phyloP scores from a whole-genome alignment of 2,113 vertebrate species.

The Falco punctatus region DNA sequence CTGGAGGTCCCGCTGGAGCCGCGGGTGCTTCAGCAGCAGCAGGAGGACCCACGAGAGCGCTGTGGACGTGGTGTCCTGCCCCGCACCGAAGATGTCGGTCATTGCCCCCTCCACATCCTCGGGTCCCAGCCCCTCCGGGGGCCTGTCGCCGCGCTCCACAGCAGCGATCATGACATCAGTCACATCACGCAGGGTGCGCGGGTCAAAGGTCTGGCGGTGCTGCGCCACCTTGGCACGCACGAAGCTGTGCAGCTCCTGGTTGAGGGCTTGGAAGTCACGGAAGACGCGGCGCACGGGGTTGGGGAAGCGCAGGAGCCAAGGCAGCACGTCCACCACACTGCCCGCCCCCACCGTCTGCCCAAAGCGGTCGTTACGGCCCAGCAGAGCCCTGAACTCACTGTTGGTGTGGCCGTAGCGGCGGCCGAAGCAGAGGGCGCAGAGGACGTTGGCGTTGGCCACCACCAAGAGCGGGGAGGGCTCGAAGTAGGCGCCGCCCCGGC shows the following conservation, averaged over 20 bases:
- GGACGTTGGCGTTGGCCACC: constrained; percentile 83
- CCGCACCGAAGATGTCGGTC: constrained; percentile 84
- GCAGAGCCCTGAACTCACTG: constrained; percentile 79
- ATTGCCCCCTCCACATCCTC: constrained; percentile 81
- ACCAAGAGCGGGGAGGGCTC: constrained; percentile 76
- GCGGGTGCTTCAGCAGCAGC: constrained; percentile 80
- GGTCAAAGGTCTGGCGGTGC: constrained; percentile 79
- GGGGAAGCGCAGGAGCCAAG: constrained; percentile 87
- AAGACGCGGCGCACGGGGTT: constrained; percentile 85
- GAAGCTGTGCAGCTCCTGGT: constrained; percentile 80
- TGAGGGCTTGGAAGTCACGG: constrained; percentile 83
- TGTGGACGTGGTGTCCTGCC: constrained; percentile 85
- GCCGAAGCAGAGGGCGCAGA: constrained; percentile 88
- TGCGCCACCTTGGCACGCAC: constrained; percentile 79
- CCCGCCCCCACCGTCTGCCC: constrained; percentile 87
- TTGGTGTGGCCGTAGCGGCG: constrained; percentile 82
- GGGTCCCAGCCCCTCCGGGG: constrained; percentile 62
- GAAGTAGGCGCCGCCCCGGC: constrained; percentile 69
- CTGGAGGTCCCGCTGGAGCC: constrained; percentile 78
- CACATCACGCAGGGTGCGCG: constrained; percentile 73
- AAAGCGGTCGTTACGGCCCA: constrained; percentile 78
- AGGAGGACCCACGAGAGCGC: constrained; percentile 82
- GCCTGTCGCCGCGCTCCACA: constrained; percentile 60
- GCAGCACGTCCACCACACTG: constrained; percentile 87
- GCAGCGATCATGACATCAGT: constrained; percentile 83